Percentiles rank a stretch among this genome's conserved stretches.
Conservation (phyloP, 1,140 invertebrate genomes). For the Melanaphis sacchari region DNA sequence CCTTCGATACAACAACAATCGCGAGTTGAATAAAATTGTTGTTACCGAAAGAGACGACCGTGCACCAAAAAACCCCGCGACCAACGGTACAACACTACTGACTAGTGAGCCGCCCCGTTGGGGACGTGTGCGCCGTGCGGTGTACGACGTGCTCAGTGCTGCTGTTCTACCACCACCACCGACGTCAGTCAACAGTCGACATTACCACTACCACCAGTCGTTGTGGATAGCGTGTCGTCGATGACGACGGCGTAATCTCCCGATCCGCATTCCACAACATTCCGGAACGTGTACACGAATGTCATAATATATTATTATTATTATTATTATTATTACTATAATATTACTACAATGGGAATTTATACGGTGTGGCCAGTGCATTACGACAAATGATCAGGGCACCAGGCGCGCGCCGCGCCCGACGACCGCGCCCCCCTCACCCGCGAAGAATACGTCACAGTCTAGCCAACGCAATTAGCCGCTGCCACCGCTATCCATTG, state of each 20-base stretch:
- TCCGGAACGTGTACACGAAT: conserved; percentile 29
- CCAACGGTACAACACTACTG: not conserved
- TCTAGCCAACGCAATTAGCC: not conserved
- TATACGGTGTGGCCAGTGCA: not conserved
- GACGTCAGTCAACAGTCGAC: not conserved
- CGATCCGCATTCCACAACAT: conserved; percentile 50
- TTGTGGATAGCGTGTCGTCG: not conserved
- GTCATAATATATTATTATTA: not conserved
- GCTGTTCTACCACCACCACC: not conserved
- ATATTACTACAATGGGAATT: conserved; percentile 21
- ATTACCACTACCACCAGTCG: not conserved
- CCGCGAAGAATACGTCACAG: not conserved
- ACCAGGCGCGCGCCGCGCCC: not conserved
- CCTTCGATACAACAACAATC: not conserved
- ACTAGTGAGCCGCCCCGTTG: not conserved
- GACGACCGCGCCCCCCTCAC: not conserved
- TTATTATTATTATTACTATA: too few species aligned
- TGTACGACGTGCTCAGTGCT: not conserved
- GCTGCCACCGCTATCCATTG: not conserved
- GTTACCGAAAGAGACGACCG: not conserved
- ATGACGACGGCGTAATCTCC: conserved; percentile 28
- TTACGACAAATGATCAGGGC: not conserved
- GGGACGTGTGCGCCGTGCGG: not conserved
- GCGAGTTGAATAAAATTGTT: not conserved
- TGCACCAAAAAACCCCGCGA: not conserved